A percentile compares a stretch with the other conserved stretches of the same genome.
Conservation (phyloP, 1,140 invertebrate species). For the Drosophila busckii region DNA sequence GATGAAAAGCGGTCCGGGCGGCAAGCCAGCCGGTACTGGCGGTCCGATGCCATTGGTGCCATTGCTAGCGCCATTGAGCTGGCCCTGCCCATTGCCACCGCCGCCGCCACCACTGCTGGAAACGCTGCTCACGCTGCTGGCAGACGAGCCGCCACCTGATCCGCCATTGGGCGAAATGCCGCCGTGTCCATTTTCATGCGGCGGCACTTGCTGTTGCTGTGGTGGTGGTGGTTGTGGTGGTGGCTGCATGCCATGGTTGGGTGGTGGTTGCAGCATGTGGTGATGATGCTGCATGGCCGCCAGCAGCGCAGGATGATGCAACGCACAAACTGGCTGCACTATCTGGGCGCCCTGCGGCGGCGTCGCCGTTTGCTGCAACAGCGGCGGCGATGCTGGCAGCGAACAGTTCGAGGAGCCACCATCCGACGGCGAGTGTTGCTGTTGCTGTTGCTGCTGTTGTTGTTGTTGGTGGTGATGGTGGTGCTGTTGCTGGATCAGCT, state of each 20-base stretch:
- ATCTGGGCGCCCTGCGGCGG: conserved; percentile 68
- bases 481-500: conserved; percentile 25
- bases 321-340: conserved; percentile 68
- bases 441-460: conserved; percentile 37
- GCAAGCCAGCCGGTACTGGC: conserved; percentile 24
- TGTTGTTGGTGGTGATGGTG: conserved; percentile 17
- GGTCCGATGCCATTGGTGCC: conserved; percentile 51
- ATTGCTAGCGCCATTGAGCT: conserved; percentile 35
- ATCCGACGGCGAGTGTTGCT: conserved; percentile 55
- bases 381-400: conserved; percentile 62
- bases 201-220: conserved; percentile 28
- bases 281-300: conserved; percentile 73
- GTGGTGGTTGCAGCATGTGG: conserved; percentile 33
- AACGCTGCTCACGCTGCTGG: conserved; percentile 61
- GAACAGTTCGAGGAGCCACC: conserved; percentile 58
- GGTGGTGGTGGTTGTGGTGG: conserved; percentile 9
- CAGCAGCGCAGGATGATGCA: conserved; percentile 70
- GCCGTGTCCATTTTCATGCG: conserved; percentile 55
- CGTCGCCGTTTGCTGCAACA: conserved; percentile 65
- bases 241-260: conserved; percentile 20
- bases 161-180: conserved; percentile 51
- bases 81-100: conserved; percentile 27
- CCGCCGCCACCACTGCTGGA: conserved; percentile 49
- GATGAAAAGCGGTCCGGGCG: conserved; percentile 65
- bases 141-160: conserved; percentile 47